A percentile compares a stretch with the other conserved stretches of the same genome.
Evolutionary conservation across 1,140 invertebrate genomes (phyloP).

Genomic region (Heliothis virescens): DNA sequence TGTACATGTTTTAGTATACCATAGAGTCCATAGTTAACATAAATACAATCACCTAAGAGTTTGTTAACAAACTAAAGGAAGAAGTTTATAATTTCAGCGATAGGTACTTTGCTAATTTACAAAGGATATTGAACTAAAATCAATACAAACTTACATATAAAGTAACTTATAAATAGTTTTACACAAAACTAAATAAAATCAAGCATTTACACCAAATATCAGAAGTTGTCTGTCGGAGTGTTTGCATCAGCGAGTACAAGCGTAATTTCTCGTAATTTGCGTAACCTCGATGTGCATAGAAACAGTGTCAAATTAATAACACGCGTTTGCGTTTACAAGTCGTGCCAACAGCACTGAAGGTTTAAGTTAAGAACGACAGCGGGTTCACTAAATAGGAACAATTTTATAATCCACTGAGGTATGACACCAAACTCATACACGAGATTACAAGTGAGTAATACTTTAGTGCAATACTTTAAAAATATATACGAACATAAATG

Average conservation of each 20-base stretch:
- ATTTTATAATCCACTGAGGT: background rate
- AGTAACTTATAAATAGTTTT: too few species aligned
- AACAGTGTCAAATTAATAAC: conserved; percentile 62
- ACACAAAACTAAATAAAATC: background rate
- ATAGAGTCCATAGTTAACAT: background rate
- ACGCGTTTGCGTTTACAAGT: conserved; percentile 51
- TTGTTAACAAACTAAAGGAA: background rate
- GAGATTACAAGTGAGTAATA: background rate
- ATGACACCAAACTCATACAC: background rate
- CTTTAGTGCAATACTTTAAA: background rate
- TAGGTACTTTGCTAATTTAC: too few species aligned
- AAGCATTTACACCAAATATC: background rate
- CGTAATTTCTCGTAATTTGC: conserved; percentile 50
- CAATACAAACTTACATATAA: too few species aligned
- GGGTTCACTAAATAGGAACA: background rate
- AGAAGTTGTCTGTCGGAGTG: background rate
- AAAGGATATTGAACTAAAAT: too few species aligned
- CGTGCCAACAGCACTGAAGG: conserved; percentile 40
- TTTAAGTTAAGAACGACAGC: conserved; percentile 48
- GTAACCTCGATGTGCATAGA: conserved; percentile 53
- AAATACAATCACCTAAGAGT: background rate
- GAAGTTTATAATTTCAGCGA: too few species aligned
- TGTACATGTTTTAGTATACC: background rate
- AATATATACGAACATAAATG: background rate
- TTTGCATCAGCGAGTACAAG: conserved; percentile 22